Evolutionary conservation across 1,140 invertebrate genomes (phyloP).

Genomic region (Pseudomyrmex cubaensis): DNA sequence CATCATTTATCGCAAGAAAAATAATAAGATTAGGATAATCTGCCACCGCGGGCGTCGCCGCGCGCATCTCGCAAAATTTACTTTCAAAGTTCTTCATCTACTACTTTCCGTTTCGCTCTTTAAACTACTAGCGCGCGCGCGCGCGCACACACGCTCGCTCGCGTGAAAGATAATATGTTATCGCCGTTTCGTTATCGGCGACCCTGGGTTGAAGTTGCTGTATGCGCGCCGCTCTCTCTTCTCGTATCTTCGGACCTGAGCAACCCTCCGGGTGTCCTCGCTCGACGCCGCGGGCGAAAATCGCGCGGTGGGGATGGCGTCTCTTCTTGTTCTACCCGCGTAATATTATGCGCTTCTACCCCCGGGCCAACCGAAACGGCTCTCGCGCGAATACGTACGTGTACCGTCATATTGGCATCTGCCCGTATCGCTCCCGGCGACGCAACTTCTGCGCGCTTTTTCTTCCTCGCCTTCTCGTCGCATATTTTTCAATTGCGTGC

Average conservation of each 20-base stretch:
- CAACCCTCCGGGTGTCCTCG: slow-evolving; percentile 42
- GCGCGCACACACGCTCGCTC: not conserved
- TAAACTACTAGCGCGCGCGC: not conserved
- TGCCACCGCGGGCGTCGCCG: slow-evolving; percentile 37
- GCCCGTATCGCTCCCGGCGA: slow-evolving; percentile 63
- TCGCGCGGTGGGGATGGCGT: slow-evolving; percentile 15
- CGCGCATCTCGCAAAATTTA: slow-evolving; percentile 67
- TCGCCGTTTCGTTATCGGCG: slow-evolving; percentile 53
- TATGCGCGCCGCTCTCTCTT: not conserved
- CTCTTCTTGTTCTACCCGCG: slow-evolving; percentile 71
- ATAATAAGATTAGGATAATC: slow-evolving; percentile 62
- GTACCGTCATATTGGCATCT: slow-evolving; percentile 56
- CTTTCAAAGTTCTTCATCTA: slow-evolving; percentile 64
- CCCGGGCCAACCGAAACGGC: slow-evolving; percentile 77
- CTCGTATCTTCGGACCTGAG: slow-evolving; percentile 40
- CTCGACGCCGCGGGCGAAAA: not conserved
- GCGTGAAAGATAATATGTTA: slow-evolving; percentile 38
- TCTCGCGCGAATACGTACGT: slow-evolving; percentile 57
- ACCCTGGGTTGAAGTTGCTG: slow-evolving; percentile 31
- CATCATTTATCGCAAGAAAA: slow-evolving; percentile 60
- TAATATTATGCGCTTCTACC: slow-evolving; percentile 77
- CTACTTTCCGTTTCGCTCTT: slow-evolving; percentile 55
- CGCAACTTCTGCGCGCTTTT: slow-evolving; percentile 47
- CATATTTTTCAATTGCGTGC: slow-evolving; percentile 58
- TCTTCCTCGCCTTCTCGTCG: slow-evolving; percentile 26